Evolutionary conservation across 2,797 vertebrate species (phyloP).

Genomic region (Rhinoraja longicauda): DNA sequence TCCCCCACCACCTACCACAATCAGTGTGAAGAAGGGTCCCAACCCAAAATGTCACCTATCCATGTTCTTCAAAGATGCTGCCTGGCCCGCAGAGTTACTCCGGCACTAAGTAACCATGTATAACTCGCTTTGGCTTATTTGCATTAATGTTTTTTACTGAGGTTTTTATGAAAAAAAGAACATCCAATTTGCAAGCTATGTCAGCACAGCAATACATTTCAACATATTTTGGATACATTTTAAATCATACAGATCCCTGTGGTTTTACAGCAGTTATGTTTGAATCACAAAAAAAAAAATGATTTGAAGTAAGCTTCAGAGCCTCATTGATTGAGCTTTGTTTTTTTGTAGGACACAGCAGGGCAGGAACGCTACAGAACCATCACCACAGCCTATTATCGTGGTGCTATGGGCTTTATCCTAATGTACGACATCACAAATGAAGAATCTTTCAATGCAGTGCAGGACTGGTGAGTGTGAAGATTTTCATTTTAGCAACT

Average conservation of each 20-base stretch:
- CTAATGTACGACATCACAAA: slow-evolving; percentile 99
- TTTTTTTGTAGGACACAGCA: slow-evolving; percentile 78
- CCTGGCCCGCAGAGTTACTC: too few relatives aligned
- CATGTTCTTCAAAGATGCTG: too few relatives aligned
- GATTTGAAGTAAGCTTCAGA: neutral
- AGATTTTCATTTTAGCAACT: slow-evolving; percentile 39
- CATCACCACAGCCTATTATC: slow-evolving; percentile 94
- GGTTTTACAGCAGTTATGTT: neutral
- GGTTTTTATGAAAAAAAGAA: neutral
- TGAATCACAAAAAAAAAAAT: neutral
- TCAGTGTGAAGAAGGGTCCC: too few relatives aligned
- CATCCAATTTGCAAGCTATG: neutral
- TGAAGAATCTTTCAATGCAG: slow-evolving; percentile 90
- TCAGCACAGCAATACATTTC: neutral
- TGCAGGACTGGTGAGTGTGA: slow-evolving; percentile 88
- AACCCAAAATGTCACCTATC: too few relatives aligned
- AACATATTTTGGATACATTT: neutral
- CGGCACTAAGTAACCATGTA: too few relatives aligned
- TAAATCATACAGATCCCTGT: neutral
- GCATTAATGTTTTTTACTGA: neutral
- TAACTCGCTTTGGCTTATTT: neutral
- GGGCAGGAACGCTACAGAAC: slow-evolving; percentile 96
- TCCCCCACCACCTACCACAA: too few relatives aligned
- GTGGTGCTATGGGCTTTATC: slow-evolving; percentile 97
- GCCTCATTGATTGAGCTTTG: neutral